Evolutionary conservation across 2,113 vertebrate genomes (phyloP).

Genomic region (Atlantisia rogersi): DNA sequence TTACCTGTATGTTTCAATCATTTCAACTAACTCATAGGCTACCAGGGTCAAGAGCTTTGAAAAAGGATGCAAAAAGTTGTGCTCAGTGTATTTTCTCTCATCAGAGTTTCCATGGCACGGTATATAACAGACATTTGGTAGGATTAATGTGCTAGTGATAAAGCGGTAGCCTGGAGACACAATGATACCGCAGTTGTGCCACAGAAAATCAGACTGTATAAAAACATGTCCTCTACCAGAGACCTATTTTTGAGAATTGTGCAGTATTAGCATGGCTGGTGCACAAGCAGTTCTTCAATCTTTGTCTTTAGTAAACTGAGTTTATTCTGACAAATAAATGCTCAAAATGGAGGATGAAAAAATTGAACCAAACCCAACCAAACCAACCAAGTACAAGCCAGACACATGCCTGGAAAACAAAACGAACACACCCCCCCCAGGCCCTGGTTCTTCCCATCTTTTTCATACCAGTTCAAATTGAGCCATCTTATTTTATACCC

Average conservation of each 20-base stretch:
- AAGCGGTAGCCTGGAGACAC: conserved; percentile 24
- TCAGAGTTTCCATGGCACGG: conserved; percentile 24
- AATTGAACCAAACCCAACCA: not conserved
- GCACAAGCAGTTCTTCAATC: not conserved
- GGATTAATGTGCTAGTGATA: conserved; percentile 6
- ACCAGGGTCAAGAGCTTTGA: not conserved
- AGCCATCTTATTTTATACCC: not conserved
- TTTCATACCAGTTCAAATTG: not conserved
- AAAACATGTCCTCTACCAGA: not conserved
- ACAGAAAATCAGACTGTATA: not conserved
- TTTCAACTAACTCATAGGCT: conserved; percentile 4
- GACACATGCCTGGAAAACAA: too few relatives aligned
- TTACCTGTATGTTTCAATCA: conserved; percentile 2
- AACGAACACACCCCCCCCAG: not conserved
- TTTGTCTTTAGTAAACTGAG: not conserved
- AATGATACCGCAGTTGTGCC: not conserved
- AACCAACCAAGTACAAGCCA: not conserved
- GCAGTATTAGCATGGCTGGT: not conserved
- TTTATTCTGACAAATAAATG: not conserved
- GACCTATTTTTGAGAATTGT: not conserved
- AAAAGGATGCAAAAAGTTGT: conserved; percentile 29
- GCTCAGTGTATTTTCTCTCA: conserved; percentile 7
- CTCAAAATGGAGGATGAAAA: not conserved
- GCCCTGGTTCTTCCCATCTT: not conserved
- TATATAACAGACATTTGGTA: not conserved